phyloP scores from a whole-genome alignment of 2,113 vertebrate genomes.

The Erinaceus europaeus region DNA sequence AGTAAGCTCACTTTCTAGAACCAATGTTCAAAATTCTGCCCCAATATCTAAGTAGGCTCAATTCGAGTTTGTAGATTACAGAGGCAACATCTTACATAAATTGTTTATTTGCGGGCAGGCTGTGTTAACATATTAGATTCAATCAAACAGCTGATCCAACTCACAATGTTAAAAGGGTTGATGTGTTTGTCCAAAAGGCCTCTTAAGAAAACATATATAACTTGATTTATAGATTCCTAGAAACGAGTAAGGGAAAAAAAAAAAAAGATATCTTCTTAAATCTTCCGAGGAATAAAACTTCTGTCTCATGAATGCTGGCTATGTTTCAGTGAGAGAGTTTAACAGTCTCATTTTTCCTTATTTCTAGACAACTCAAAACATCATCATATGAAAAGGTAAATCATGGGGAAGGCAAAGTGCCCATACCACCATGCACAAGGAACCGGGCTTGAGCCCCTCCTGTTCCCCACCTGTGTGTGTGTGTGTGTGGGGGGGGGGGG shows the following conservation, averaged over 20 bases:
- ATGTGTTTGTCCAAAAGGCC: not conserved
- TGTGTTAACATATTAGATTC: not conserved
- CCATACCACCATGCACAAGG: too few relatives aligned
- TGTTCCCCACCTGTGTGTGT: too few relatives aligned
- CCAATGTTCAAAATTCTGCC: not conserved
- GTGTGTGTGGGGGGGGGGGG: too few relatives aligned
- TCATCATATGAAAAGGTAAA: too few relatives aligned
- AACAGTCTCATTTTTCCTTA: conserved; percentile 17
- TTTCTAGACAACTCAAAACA: not conserved
- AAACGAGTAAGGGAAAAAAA: not conserved
- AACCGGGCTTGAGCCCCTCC: too few relatives aligned
- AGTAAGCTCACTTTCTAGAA: not conserved
- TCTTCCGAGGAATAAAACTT: conserved; percentile 25
- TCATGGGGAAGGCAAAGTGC: too few relatives aligned
- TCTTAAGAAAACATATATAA: not conserved
- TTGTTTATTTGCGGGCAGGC: not conserved
- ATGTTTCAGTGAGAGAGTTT: not conserved
- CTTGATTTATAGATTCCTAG: conserved; percentile 34
- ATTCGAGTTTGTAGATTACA: not conserved
- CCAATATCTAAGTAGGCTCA: not conserved
- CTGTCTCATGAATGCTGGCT: not conserved
- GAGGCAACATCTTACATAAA: not conserved
- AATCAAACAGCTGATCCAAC: not conserved
- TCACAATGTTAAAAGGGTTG: not conserved
- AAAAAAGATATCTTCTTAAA: not conserved